Base-by-base conservation (phyloP, 1,140 invertebrate species). In the Mesaphorura yosii region DNA sequence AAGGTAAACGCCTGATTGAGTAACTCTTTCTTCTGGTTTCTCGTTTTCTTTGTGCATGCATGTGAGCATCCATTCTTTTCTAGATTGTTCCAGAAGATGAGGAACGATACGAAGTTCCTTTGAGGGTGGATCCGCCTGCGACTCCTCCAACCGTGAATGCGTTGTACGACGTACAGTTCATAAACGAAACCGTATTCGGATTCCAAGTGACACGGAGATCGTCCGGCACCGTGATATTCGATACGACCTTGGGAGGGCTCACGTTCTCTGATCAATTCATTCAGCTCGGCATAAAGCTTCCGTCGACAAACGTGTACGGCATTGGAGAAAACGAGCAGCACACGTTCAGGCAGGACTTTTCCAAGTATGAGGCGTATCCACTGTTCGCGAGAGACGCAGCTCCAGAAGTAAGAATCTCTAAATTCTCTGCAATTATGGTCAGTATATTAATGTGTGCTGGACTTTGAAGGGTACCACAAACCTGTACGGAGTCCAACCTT, bases 201-300 rank as follows among this genome's bases (percentile, higher is more conserved):
- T 62, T 62, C 42, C 48, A 56, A 51, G 48, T 62, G 17, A 47
- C 53, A 20, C 42, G 59, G 15, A 38, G 20, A 17, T 6, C 20
- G 15, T 46, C 48, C 2, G 40, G 29, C 2, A 42, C 50, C 1
- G 37, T 38, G 7, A 34, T 62, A n/a, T 56, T 62, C 41, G 59
- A 62, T 48, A 55, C 48, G 38, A 22, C 46, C 48, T 19, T 83
- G 37, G 82, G 84, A 41, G 84, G 82, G 23, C 76, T 85, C 39
- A 84, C 76, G 5, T 54, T 54, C 27, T 34, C 68, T 1, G 34
- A 54, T 63, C 68, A 76, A 59, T 77, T 73, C 55, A 64, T 76
- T 14, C 74, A 75, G 63, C 65, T 76, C 20, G 64, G 69, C 3
- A 72, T 72, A 0, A 55, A 61, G 27, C 58, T 76, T 3, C 69